Conservation (phyloP, 2,888 invertebrate genomes). For the Hirtodrosophila histrioides region DNA sequence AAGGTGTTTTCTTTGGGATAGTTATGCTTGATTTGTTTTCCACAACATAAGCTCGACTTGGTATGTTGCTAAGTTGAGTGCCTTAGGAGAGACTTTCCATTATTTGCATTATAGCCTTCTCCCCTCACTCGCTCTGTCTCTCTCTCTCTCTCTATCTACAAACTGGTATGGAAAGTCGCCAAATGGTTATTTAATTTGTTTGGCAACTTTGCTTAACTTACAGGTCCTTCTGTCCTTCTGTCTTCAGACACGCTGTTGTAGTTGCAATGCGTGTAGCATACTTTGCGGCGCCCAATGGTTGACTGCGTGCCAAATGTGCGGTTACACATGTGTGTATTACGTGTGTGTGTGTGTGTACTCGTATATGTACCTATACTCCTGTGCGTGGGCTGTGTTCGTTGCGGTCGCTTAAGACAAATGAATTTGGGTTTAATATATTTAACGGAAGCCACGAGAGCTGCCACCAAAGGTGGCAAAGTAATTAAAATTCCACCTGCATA, state of each 20-base stretch:
- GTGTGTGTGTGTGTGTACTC: conserved; percentile 4
- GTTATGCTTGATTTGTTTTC: no score
- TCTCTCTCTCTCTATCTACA: neutral
- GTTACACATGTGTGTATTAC: conserved; percentile 14
- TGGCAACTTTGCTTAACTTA: conserved; percentile 35
- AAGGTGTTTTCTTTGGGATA: no score
- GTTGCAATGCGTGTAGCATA: conserved; percentile 31
- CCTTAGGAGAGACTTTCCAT: no score
- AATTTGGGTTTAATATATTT: conserved; percentile 64
- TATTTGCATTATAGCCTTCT: no score
- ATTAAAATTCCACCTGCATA: conserved; percentile 52
- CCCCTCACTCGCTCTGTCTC: no score
- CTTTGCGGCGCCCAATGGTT: conserved; percentile 34
- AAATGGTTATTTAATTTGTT: conserved; percentile 52
- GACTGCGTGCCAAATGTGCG: conserved; percentile 43
- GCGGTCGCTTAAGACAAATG: conserved; percentile 69
- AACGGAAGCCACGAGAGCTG: conserved; percentile 53
- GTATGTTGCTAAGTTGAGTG: no score
- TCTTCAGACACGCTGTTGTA: conserved; percentile 5
- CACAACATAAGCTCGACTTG: no score
- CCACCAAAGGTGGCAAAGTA: conserved; percentile 64
- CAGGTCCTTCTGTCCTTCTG: conserved; percentile 7
- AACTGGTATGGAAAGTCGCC: conserved; percentile 15
- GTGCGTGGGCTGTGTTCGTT: conserved; percentile 19
- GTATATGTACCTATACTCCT: neutral